Evolutionary conservation across 2,113 vertebrate species (phyloP), one percentile per base, ranked within the genome.

Genomic region (Cyprinodon brontotheroides): DNA sequence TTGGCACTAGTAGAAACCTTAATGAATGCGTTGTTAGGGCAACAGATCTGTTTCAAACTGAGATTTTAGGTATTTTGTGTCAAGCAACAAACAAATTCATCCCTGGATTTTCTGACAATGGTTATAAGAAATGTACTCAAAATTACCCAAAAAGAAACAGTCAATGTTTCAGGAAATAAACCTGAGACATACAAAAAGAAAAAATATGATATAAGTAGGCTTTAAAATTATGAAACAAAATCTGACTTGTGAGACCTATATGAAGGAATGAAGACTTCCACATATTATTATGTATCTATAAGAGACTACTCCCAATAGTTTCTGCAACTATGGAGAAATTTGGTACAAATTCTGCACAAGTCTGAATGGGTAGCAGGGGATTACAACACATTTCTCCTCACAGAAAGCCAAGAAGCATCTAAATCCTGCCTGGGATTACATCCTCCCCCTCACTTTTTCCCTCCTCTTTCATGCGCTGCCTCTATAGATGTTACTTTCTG

Each of bases 391-490:
- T 82, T 86, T 85, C 74, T 81, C 79, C 89, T 78, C 66, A 65
- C 83, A 79, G 88, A 87, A 88, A 87, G 83, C 77, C 77, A 87
- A 85, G 81, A 86, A 87, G 59, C 82, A 89, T 74, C 74, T 78
- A 91, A 92, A 93, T 89, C 88, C 90, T 82, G 72, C 78, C 79
- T 70, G 68, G 86, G 88, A 93, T 92, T 92, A 92, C 79, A 87
- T 68, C 78, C 79, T 86, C 81, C 84, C 86, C 68, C 72, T 68
- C 74, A 77, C 65, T 80, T 80, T 73, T 59, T 72, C 41, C 62
- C 78, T 36, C 43, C 78, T 61, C 61, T 75, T 77, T 70, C 68
- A 61, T 59, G 37, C 12, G 3, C 45, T 68, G 64, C 62, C 70
- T 79, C 76, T 29, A 38, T 9, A 2, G 66, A n/a, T 77, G 50